These are phyloP conservation scores for Cydia amplana DNA, from an alignment of 1,140 invertebrate species.

Conservation along the genomic window DNA sequence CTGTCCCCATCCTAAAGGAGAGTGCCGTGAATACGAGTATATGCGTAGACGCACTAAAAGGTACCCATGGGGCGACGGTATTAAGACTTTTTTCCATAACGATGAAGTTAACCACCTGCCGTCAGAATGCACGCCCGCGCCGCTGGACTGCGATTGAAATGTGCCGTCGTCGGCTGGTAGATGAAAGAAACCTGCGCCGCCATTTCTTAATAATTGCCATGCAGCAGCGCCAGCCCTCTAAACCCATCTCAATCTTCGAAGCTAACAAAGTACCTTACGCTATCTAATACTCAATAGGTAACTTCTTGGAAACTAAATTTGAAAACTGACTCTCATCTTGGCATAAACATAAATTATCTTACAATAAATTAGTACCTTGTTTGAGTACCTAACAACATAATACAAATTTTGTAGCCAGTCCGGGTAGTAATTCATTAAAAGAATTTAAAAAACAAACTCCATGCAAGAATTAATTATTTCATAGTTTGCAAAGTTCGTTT, in stretches of 20 bases:
- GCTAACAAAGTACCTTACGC: background rate
- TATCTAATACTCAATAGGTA: background rate
- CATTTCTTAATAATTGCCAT: background rate
- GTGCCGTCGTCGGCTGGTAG: background rate
- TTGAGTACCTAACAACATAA: background rate
- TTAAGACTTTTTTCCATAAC: slow-evolving; percentile 90
- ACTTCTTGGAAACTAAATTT: no score
- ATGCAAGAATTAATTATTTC: background rate
- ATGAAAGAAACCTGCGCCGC: background rate
- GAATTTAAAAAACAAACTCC: background rate
- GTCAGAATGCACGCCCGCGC: slow-evolving; percentile 84
- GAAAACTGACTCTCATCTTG: no score
- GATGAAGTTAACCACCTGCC: slow-evolving; percentile 88
- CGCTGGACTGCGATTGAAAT: slow-evolving; percentile 58
- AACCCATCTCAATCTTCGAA: background rate
- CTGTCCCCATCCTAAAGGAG: slow-evolving; percentile 43
- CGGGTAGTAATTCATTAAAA: background rate
- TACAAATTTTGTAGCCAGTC: background rate
- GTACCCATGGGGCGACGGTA: slow-evolving; percentile 95
- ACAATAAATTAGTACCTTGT: background rate
- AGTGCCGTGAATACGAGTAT: slow-evolving; percentile 69
- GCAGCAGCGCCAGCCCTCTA: background rate
- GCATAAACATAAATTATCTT: no score
- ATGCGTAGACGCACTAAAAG: slow-evolving; percentile 74
- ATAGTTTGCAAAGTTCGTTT: no score